These are phyloP conservation scores for Idris sp. DNA, from an alignment of 1,140 invertebrate genomes.

Conservation along the genomic window DNA sequence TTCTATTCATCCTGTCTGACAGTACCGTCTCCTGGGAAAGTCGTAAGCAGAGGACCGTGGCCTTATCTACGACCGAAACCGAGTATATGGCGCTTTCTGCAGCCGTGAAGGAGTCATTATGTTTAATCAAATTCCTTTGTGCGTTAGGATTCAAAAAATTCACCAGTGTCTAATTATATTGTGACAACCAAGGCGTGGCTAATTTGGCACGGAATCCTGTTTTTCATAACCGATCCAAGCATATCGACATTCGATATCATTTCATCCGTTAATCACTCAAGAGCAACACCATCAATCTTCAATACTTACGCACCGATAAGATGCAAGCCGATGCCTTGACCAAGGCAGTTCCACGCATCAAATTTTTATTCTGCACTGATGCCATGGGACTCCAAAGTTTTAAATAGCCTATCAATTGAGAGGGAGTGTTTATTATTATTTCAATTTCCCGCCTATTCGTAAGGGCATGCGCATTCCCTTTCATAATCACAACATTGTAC, in stretches of 20 bases:
- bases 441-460: background rate
- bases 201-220: background rate
- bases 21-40: slow-evolving; percentile 12
- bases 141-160: background rate
- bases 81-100: slow-evolving; percentile 54
- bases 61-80: slow-evolving; percentile 57
- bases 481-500: no score
- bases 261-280: background rate
- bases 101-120: slow-evolving; percentile 8
- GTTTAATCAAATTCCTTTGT: background rate
- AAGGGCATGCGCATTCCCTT: no score
- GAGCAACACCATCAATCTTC: background rate
- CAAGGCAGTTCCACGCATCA: background rate
- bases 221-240: background rate
- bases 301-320: background rate
- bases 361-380: background rate
- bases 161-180: background rate
- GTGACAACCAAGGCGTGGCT: slow-evolving; percentile 5
- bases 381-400: background rate
- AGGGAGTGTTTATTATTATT: background rate
- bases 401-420: background rate
- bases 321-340: background rate
- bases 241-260: slow-evolving; percentile 1
- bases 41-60: slow-evolving; percentile 42
- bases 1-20: background rate